phyloP scores from a whole-genome alignment of 2,797 vertebrate species.

The Salmo trutta region DNA sequence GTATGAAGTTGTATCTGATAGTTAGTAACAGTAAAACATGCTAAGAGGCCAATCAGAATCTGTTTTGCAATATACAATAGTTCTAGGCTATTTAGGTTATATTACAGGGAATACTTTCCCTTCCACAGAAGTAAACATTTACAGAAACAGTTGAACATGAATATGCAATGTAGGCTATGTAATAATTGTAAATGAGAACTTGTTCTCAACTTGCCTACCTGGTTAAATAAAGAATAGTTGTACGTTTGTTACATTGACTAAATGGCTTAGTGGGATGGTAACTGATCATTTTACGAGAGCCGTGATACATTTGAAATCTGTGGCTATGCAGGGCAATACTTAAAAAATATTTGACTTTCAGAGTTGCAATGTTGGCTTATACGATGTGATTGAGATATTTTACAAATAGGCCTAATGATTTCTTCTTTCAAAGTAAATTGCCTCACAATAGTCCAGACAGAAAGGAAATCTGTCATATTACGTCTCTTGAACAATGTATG shows the following conservation, averaged over 20 bases:
- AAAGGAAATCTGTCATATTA: conserved; percentile 7
- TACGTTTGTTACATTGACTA: conserved; percentile 30
- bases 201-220: too few species aligned
- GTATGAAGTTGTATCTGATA: conserved; percentile 24
- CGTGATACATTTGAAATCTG: conserved; percentile 16
- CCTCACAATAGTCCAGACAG: not conserved
- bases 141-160: conserved; percentile 37
- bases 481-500: conserved; percentile 2
- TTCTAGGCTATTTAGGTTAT: conserved; percentile 17
- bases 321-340: not conserved
- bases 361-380: too few species aligned
- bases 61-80: conserved; percentile 53
- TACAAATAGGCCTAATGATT: too few species aligned
- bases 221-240: too few species aligned
- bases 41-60: conserved; percentile 28
- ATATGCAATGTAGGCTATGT: conserved; percentile 31
- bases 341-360: not conserved
- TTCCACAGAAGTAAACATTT: conserved; percentile 39
- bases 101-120: conserved; percentile 12
- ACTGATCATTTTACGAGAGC: conserved; percentile 19
- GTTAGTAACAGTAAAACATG: conserved; percentile 32
- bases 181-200: too few species aligned
- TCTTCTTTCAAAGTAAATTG: not conserved
- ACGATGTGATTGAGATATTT: too few species aligned
- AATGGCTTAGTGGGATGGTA: conserved; percentile 28